These are phyloP conservation scores for Drosophila funebris DNA, from an alignment of 1,140 invertebrate genomes.

Conservation along the genomic window DNA sequence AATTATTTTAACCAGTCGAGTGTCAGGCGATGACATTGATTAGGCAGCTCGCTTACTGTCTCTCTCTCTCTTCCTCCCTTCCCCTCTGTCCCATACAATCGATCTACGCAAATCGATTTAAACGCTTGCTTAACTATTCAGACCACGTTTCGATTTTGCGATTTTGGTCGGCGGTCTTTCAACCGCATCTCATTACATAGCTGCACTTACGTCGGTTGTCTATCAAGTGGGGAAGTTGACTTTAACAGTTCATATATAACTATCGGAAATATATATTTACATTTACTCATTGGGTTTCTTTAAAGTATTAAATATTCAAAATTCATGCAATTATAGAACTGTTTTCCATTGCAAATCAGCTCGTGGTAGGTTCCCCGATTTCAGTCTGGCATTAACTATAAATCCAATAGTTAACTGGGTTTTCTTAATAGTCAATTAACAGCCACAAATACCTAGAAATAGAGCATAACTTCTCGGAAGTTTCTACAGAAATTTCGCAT, in stretches of 20 bases:
- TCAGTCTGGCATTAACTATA: neutral
- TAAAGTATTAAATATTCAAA: constrained; percentile 16
- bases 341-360: constrained; percentile 13
- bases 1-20: constrained; percentile 18
- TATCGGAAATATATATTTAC: constrained; percentile 7
- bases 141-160: constrained; percentile 9
- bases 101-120: neutral
- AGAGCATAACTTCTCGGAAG: constrained; percentile 15
- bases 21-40: constrained; percentile 56
- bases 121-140: constrained; percentile 48
- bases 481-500: constrained; percentile 7
- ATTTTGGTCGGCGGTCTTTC: constrained; percentile 57
- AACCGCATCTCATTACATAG: constrained; percentile 50
- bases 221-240: constrained; percentile 17
- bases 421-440: neutral
- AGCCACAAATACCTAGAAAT: constrained; percentile 6
- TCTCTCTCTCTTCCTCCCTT: neutral
- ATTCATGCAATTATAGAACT: constrained; percentile 7
- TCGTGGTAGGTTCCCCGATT: constrained; percentile 2
- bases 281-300: constrained; percentile 3
- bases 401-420: neutral
- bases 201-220: neutral
- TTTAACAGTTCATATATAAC: constrained; percentile 3
- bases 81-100: neutral
- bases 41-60: constrained; percentile 13